Evolutionary conservation across 2,888 invertebrate genomes (phyloP).

Genomic region (Chrysina gloriosa): DNA sequence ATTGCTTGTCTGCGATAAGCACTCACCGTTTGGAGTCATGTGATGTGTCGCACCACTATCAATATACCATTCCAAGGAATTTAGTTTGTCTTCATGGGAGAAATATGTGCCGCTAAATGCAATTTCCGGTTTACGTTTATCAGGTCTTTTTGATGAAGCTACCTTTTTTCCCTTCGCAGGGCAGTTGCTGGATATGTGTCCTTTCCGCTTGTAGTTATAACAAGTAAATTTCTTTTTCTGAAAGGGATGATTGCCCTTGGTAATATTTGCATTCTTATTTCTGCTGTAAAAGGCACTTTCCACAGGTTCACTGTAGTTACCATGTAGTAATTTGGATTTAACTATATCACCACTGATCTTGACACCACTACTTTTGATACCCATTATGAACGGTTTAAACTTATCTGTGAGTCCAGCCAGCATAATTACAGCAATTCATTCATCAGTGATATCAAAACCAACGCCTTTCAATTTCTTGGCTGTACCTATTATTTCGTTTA

Average conservation of each 20-base stretch:
- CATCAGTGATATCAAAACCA: conserved; percentile 50
- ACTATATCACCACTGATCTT: background rate
- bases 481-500: conserved; percentile 39
- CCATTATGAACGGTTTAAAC: conserved; percentile 55
- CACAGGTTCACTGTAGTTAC: conserved; percentile 14
- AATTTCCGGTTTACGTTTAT: background rate
- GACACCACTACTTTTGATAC: conserved; percentile 46
- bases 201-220: background rate
- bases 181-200: background rate
- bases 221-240: too few relatives aligned
- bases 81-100: background rate
- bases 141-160: background rate
- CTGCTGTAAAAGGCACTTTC: background rate
- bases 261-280: background rate
- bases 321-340: conserved; percentile 8
- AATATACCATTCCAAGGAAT: background rate
- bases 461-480: conserved; percentile 51
- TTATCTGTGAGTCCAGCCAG: conserved; percentile 54
- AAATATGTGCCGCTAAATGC: background rate
- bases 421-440: conserved; percentile 53
- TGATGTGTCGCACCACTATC: background rate
- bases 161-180: background rate
- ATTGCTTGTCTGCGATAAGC: conserved; percentile 1
- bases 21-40: background rate
- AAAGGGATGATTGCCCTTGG: too few relatives aligned